Evolutionary conservation across 2,113 vertebrate genomes (phyloP).

Genomic region (Neodontobutis hainanensis): DNA sequence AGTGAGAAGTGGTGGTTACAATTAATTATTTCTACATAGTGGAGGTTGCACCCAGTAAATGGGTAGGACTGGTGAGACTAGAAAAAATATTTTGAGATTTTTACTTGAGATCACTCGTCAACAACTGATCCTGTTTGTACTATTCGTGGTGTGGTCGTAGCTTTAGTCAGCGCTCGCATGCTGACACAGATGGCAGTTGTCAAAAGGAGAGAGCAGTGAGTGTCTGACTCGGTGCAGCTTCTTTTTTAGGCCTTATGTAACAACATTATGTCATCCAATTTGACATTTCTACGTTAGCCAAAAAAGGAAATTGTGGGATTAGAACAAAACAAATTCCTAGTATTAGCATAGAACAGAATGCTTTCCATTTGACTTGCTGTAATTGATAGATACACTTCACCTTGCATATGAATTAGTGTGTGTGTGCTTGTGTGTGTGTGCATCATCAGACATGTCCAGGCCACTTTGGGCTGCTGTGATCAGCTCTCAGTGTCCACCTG

Average conservation of each 20-base stretch:
- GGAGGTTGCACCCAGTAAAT: too few relatives aligned
- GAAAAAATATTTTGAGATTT: neutral
- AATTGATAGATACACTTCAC: constrained; percentile 20
- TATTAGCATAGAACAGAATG: neutral
- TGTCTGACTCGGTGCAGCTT: constrained; percentile 23
- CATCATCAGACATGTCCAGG: constrained; percentile 24
- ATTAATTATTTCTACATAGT: too few relatives aligned
- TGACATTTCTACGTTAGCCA: constrained; percentile 35
- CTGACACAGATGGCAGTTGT: constrained; percentile 28
- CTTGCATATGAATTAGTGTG: constrained; percentile 5
- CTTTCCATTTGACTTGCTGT: neutral
- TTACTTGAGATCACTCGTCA: neutral
- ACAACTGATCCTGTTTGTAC: too few relatives aligned
- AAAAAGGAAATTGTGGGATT: constrained; percentile 21
- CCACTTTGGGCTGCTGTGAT: constrained; percentile 41
- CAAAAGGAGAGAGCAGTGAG: constrained; percentile 16
- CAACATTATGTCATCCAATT: constrained; percentile 34
- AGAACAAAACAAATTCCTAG: neutral
- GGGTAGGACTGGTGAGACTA: too few relatives aligned
- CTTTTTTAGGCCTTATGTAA: constrained; percentile 39
- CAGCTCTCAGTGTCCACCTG: constrained; percentile 40
- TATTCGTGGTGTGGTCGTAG: neutral
- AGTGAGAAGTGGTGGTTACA: too few relatives aligned
- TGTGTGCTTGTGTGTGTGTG: constrained; percentile 18
- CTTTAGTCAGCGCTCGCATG: neutral